Evolutionary conservation across 2,797 vertebrate genomes (phyloP), one percentile per base, ranked within the genome.

Genomic region (Helicolenus hilgendorfi): DNA sequence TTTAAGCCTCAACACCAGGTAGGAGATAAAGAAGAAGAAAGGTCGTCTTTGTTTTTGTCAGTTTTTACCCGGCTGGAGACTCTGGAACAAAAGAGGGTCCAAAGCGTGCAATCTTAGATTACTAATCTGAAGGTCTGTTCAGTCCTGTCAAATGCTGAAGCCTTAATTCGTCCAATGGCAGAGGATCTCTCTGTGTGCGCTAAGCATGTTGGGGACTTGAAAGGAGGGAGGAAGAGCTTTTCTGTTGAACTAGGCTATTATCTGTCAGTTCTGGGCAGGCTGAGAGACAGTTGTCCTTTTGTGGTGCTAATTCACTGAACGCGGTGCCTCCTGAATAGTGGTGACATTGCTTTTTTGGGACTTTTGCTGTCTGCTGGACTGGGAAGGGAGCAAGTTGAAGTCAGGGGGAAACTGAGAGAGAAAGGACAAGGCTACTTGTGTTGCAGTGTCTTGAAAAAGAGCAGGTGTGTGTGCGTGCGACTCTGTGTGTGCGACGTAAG

Each of bases 1-100:
- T 90, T 88, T 97, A 84, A 97, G 96, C 94, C 91, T 96, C 96
- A 97, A 97, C 94, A 97, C 94, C 94, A 97, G 97, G 97, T 98
- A 96, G 94, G 96, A 88, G 41, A 88, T 7, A 3, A 81, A 74
- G 24, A 74, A 87, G n/a, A 72, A 36, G 11, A 76, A 36, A 67
- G 5, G 14, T 10, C 65, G 41, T 79, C 81, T 72, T 15, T 22
- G 14, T 77, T 69, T 75, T 55, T 36, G 58, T 72, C 74, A 86
- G 70, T 89, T 92, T 90, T 90, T 7, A 86, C 35, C 81, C 85
- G 64, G 77, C 27, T 36, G 63, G 65, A 89, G 69, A 91, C 79
- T 89, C 77, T 86, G 69, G 88, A 90, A 93, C 71, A 91, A 92
- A 71, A 31, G 58, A 53, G 49, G 80, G 77, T 81, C 91, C 75